phyloP scores from a whole-genome alignment of 2,888 invertebrate species.

The Clostera curtula region DNA sequence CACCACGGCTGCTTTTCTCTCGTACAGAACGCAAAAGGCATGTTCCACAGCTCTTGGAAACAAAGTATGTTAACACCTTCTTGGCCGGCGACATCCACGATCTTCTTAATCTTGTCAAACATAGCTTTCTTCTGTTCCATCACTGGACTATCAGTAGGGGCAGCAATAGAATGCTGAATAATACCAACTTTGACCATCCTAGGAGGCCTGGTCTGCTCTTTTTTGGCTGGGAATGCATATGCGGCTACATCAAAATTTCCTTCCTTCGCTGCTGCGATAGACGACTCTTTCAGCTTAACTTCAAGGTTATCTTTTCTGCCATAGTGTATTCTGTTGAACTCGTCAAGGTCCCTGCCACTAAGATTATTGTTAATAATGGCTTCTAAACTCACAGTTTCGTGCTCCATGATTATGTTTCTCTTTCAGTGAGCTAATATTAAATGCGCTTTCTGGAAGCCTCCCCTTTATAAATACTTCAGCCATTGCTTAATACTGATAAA shows the following conservation, averaged over 20 bases:
- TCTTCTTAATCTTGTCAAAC: slow-evolving; percentile 82
- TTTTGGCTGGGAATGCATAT: slow-evolving; percentile 62
- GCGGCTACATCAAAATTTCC: slow-evolving; percentile 71
- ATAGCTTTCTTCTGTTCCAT: slow-evolving; percentile 87
- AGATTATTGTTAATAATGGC: slow-evolving; percentile 58
- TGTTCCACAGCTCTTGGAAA: slow-evolving; percentile 98
- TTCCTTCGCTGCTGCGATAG: slow-evolving; percentile 70
- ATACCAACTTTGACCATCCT: slow-evolving; percentile 88
- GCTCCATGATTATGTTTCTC: slow-evolving; percentile 60
- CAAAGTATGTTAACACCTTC: slow-evolving; percentile 93
- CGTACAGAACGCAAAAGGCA: slow-evolving; percentile 99
- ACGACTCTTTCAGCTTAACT: slow-evolving; percentile 57
- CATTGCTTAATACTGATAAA: slow-evolving; percentile 27
- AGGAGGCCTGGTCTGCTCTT: slow-evolving; percentile 76
- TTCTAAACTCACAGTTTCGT: slow-evolving; percentile 62
- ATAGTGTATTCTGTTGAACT: slow-evolving; percentile 64
- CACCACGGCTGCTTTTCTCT: slow-evolving; percentile 97
- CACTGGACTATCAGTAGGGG: slow-evolving; percentile 85
- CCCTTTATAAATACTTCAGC: slow-evolving; percentile 43
- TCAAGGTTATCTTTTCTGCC: slow-evolving; percentile 55
- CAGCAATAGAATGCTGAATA: slow-evolving; percentile 90
- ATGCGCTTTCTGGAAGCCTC: slow-evolving; percentile 27
- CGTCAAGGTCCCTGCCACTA: slow-evolving; percentile 54
- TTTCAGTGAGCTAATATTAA: slow-evolving; percentile 25
- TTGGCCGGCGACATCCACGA: slow-evolving; percentile 87